Base-by-base conservation (phyloP, 2,797 vertebrate species). In the Rhinatrema bivittatum region DNA sequence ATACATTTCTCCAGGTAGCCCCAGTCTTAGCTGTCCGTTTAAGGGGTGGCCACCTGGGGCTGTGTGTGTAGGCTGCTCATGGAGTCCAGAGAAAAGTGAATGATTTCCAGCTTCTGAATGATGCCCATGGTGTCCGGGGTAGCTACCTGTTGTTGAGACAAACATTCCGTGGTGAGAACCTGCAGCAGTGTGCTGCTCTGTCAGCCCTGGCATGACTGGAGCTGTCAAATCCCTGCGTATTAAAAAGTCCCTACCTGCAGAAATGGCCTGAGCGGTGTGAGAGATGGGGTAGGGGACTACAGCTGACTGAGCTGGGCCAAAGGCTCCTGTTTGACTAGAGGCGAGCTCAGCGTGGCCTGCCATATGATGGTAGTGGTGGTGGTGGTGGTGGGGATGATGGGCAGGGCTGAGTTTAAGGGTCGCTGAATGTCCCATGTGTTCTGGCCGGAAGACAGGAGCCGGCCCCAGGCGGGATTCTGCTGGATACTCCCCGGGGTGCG, bases 101-200 rank as follows among this genome's bases (percentile, higher is more conserved):
- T 87, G 88, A 78, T 81, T 90, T 78, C 88, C 91, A 65, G 86
- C 84, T 64, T 94, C 89, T 51, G 91, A 79, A 76, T 90, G 87
- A 65, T 77, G 81, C 51, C 66, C 78, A 78, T 79, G 81, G 53
- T 88, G 85, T 88, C 90, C 92, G 42, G 89, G 86, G 74, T 89
- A 94, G 93, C 93, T 94, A 97, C 96, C 95, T 97, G 96, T 94
- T 93, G 92, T 94, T 79, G 91, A 94, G 81, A 98, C 87, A 97
- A 98, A 98, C 83, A 96, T 85, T 87, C 88, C 87, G 79, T 87
- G 88, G 69, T 98, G 90, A 97, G 94, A 91, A 78, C 75, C 63
- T 79, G 87, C 74, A 81, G 80, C 73, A 40, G 87, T 72, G 73
- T 77, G 77, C 78, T 85, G 86, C 68, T 86, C 86, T 49, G 81